Evolutionary conservation across 64 coral and sea anemone species (phyloP), one percentile per base, ranked within the genome.

Genomic region (Pocillopora verrucosa): DNA sequence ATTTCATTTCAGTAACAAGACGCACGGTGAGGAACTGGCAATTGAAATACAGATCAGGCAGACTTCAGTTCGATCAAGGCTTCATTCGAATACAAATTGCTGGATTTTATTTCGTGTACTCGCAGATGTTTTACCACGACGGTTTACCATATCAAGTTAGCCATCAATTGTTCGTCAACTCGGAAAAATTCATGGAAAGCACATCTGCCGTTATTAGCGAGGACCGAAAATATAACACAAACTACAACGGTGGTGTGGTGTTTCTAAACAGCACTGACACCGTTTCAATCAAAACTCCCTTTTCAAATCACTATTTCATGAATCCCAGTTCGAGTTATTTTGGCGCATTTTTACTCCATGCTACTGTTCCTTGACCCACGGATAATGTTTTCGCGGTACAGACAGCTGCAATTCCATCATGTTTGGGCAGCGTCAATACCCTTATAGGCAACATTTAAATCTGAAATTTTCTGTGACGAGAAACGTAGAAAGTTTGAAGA

Each of bases 31-130:
- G 38, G 61, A 79, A 60, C 63, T 92, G 90, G 90, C 41, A 56
- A 16, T n/a, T 87, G 10, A 63, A 59, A 62, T 38, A 92, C 77
- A 84, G 38, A 76, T 87, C 45, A 64, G 90, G 83, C 90, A 73
- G 56, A n/a, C 67, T 92, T 45, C 35, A 76, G 6, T 86, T 87
- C 90, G 25, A 75, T 36, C 13, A 65, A 9, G 82, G 84, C 5
- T 34, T 65, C 5, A 56, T 92, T 0, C 41, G 57, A 9, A 78
- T 92, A 86, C 64, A 76, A 5, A 60, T 57, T 58, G 34, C 83
- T 76, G 90, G 90, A 37, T 92, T 78, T 73, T 92, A 92, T 76
- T 92, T 67, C 45, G 61, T 92, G 10, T 92, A 92, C 57, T 87
- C 82, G 13, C 90, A 92, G 80, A 51, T 92, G 60, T 87, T 65